Evolutionary conservation across 2,113 vertebrate species (phyloP), one percentile per base, ranked within the genome.

Genomic region (Phylloscopus trochiloides): DNA sequence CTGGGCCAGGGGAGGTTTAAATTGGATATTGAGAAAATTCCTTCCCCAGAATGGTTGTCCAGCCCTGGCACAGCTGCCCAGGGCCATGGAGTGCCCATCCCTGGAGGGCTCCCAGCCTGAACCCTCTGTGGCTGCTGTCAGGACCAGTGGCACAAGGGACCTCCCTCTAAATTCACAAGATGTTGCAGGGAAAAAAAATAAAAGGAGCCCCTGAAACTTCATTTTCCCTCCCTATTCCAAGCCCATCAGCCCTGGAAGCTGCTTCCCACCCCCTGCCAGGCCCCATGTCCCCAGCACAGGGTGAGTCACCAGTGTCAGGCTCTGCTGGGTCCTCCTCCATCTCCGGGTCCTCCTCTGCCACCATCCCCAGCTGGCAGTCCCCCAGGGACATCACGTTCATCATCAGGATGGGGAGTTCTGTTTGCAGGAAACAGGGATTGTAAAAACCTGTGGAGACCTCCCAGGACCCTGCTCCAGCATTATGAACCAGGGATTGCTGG

Each of bases 381-480:
- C 62, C 90, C 95, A 96, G 90, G 19, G 98, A 98, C 80, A 92
- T 86, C 65, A 97, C 94, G 1, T 96, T 97, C 70, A 93, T 85
- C 87, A 96, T 94, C 84, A 97, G 51, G 57, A 96, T 97, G 61
- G 97, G 97, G 48, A 95, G 93, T 16, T 97, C 97, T 98, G 95
- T 26, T 29, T 10, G 59, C 32, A 54, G 52, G 58, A 21, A 62
- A 55, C 14, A 82, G 47, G 31, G 7, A 17, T 17, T 32, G 21
- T 11, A 38, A 34, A 28, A 10, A 42, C 7, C 20, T 1, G 2
- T 0, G 19, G 45, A 42, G 59, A 51, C 38, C 34, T 61, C 34
- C 3, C 34, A 29, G 9, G 34, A 20, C 10, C 48, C 72, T 0
- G 3, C 78, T 43, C 7, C 1, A 40, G 26, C 6, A 12, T 2